phyloP scores from a whole-genome alignment of 2,888 invertebrate species.

The Norana najaformis region DNA sequence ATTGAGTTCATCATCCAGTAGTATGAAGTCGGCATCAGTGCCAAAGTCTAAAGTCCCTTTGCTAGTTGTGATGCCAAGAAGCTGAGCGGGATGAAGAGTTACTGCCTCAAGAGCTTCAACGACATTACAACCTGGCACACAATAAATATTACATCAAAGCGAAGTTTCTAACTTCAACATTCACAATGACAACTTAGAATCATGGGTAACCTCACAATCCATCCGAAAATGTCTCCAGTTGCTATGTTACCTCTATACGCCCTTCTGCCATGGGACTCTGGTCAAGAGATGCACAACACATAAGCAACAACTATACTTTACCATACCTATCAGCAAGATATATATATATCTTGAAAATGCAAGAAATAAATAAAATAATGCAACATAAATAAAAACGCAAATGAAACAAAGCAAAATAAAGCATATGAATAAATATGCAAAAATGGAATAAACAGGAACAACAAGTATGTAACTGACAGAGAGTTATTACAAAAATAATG shows the following conservation, averaged over 20 bases:
- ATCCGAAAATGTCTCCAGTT: neutral
- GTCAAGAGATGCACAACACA: neutral
- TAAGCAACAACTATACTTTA: neutral
- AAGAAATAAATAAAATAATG: neutral
- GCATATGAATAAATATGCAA: no score
- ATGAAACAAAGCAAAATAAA: no score
- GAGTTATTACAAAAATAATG: no score
- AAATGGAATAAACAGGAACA: no score
- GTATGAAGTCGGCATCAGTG: slow-evolving; percentile 91
- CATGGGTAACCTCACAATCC: neutral
- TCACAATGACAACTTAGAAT: neutral
- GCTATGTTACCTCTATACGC: neutral
- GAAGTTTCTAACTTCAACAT: neutral
- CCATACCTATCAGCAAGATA: no score
- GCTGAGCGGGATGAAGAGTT: slow-evolving; percentile 85
- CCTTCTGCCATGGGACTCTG: no score
- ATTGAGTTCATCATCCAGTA: slow-evolving; percentile 76
- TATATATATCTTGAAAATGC: no score
- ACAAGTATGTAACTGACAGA: no score
- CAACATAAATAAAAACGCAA: no score
- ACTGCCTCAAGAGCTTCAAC: slow-evolving; percentile 90
- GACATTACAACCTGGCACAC: slow-evolving; percentile 73
- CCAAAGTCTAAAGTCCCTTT: slow-evolving; percentile 87
- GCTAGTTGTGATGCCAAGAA: slow-evolving; percentile 73
- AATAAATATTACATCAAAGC: neutral